These are phyloP conservation scores for Homarus americanus DNA, from an alignment of 1,140 invertebrate species.

Conservation along the genomic window DNA sequence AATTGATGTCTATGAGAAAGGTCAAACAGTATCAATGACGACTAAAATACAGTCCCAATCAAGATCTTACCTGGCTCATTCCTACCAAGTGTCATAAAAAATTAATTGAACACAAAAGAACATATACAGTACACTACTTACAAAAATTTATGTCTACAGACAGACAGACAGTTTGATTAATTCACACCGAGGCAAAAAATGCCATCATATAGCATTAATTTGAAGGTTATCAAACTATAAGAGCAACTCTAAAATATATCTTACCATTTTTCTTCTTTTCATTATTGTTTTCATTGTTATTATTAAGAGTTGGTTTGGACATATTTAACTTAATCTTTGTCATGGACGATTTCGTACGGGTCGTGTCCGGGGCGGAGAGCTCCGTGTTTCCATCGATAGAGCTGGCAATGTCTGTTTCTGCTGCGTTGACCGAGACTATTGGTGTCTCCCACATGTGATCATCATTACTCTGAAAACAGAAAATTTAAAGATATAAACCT, in stretches of 20 bases:
- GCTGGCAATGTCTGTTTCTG: conserved; percentile 63
- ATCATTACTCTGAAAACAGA: conserved; percentile 25
- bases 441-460: conserved; percentile 19
- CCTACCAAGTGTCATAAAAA: too few species aligned
- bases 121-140: too few species aligned
- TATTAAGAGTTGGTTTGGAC: conserved; percentile 29
- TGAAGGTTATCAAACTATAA: too few species aligned
- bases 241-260: not conserved
- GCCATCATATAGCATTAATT: too few species aligned
- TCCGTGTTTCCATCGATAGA: conserved; percentile 70
- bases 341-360: not conserved
- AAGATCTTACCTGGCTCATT: too few species aligned
- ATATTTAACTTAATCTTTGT: conserved; percentile 42
- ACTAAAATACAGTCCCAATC: too few species aligned
- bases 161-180: not conserved
- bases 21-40: too few species aligned
- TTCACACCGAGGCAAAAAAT: too few species aligned
- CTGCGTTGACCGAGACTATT: conserved; percentile 51
- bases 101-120: too few species aligned
- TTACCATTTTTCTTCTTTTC: conserved; percentile 6
- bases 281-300: conserved; percentile 3
- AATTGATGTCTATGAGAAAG: too few species aligned
- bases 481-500: too few species aligned
- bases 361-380: conserved; percentile 11
- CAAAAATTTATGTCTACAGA: not conserved